Evolutionary conservation across 2,797 vertebrate species (phyloP).

Genomic region (Gadopsis marmoratus): DNA sequence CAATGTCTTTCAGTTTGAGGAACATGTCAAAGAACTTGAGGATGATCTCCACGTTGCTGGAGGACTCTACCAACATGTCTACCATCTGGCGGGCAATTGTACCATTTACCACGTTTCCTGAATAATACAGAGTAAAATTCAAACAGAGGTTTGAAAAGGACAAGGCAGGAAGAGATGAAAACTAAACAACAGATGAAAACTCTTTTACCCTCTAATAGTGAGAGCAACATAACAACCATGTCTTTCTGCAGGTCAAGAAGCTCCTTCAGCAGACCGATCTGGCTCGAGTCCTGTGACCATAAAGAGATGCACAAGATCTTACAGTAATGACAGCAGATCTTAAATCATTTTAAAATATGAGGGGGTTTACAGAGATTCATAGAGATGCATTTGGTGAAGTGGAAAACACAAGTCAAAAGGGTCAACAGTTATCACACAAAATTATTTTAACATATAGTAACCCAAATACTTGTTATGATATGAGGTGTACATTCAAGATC

Average conservation of each 20-base stretch:
- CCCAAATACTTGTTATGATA: conserved; percentile 49
- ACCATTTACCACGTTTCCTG: conserved; percentile 97
- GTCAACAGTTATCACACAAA: conserved; percentile 50
- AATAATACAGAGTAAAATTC: conserved; percentile 35
- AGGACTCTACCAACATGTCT: conserved; percentile 98
- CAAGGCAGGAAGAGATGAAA: neutral
- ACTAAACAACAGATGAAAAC: neutral
- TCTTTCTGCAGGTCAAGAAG: conserved; percentile 97
- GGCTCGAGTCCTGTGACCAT: conserved; percentile 91
- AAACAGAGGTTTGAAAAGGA: conserved; percentile 10
- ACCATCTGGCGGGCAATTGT: conserved; percentile 99
- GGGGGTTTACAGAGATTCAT: conserved; percentile 7
- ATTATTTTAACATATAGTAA: conserved; percentile 30
- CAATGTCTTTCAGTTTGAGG: conserved; percentile 97
- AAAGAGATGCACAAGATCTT: conserved; percentile 56
- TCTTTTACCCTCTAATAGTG: conserved; percentile 91
- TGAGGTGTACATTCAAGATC: conserved; percentile 32
- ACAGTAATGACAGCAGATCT: conserved; percentile 49
- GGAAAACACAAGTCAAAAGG: conserved; percentile 43
- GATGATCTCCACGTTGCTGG: conserved; percentile 98
- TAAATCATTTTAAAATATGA: conserved; percentile 6
- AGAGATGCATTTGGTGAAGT: conserved; percentile 55
- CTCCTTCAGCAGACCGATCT: conserved; percentile 95
- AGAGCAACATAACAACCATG: conserved; percentile 98
- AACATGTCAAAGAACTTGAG: conserved; percentile 99